Evolutionary conservation across 64 coral and sea anemone species (phyloP).

Genomic region (Acropora tenuis): DNA sequence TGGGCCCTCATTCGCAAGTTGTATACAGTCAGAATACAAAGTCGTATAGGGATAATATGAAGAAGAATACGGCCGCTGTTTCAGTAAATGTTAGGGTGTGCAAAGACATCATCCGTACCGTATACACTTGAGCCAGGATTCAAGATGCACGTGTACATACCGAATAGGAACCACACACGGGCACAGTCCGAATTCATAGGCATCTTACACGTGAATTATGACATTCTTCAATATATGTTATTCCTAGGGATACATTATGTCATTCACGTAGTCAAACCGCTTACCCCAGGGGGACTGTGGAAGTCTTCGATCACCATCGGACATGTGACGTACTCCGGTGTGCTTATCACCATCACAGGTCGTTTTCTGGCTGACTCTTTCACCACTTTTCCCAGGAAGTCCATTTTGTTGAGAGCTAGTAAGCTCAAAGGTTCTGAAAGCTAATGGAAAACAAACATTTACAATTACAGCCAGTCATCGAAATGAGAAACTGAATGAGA

Average conservation of each 20-base stretch:
- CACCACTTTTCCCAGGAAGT: constrained; percentile 67
- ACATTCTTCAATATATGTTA: not conserved
- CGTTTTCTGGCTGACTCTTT: constrained; percentile 61
- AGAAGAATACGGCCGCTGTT: not conserved
- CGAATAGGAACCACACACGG: not conserved
- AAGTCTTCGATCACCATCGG: constrained; percentile 68
- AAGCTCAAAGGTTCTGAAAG: constrained; percentile 37
- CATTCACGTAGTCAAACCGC: not conserved
- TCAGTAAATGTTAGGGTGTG: not conserved
- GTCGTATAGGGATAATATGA: not conserved
- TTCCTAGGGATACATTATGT: not conserved
- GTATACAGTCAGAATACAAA: not conserved
- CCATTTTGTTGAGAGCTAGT: constrained; percentile 41
- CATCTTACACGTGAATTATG: not conserved
- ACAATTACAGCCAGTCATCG: not conserved
- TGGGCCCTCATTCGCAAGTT: not conserved
- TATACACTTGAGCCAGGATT: not conserved
- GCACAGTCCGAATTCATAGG: not conserved
- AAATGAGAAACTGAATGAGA: not conserved
- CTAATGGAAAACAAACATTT: not conserved
- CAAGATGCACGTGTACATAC: not conserved
- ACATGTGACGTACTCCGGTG: constrained; percentile 68
- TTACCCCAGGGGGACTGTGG: constrained; percentile 64
- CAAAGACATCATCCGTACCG: not conserved
- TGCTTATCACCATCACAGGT: constrained; percentile 66